Evolutionary conservation across 2,888 invertebrate genomes (phyloP).

Genomic region (Dusona sp.): DNA sequence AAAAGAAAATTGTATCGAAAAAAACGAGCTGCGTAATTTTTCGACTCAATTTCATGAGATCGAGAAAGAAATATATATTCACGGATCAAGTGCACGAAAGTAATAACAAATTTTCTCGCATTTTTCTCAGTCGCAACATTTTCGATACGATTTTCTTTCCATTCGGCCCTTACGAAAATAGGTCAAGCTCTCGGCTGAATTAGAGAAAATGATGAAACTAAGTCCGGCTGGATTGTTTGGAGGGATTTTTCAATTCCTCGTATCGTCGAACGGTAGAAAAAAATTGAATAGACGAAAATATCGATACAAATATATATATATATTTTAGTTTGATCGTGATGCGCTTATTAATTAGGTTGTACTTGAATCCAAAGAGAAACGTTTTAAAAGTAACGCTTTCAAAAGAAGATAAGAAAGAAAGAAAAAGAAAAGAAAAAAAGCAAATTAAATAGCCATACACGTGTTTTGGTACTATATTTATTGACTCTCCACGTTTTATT

Average conservation of each 20-base stretch:
- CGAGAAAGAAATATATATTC: neutral
- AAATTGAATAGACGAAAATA: conserved; percentile 54
- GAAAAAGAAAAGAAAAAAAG: neutral
- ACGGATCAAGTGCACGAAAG: neutral
- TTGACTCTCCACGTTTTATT: conserved; percentile 52
- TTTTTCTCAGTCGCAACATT: neutral
- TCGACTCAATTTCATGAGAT: neutral
- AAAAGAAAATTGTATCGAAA: conserved; percentile 43
- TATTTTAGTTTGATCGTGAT: conserved; percentile 37
- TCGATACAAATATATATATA: conserved; percentile 40
- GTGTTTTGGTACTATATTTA: conserved; percentile 61
- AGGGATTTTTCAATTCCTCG: neutral
- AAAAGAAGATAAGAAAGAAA: neutral
- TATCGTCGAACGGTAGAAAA: conserved; percentile 36
- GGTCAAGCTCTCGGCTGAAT: neutral
- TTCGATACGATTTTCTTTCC: conserved; percentile 39
- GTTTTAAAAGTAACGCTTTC: conserved; percentile 66
- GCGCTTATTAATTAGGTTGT: conserved; percentile 56
- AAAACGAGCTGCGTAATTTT: neutral
- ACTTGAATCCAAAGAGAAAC: conserved; percentile 70
- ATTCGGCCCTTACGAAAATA: neutral
- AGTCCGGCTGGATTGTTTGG: neutral
- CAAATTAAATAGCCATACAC: conserved; percentile 59
- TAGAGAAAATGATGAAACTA: neutral
- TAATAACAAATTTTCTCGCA: neutral